phyloP scores from a whole-genome alignment of 2,888 invertebrate genomes.

The Scaptodrosophila latifasciaeformis region DNA sequence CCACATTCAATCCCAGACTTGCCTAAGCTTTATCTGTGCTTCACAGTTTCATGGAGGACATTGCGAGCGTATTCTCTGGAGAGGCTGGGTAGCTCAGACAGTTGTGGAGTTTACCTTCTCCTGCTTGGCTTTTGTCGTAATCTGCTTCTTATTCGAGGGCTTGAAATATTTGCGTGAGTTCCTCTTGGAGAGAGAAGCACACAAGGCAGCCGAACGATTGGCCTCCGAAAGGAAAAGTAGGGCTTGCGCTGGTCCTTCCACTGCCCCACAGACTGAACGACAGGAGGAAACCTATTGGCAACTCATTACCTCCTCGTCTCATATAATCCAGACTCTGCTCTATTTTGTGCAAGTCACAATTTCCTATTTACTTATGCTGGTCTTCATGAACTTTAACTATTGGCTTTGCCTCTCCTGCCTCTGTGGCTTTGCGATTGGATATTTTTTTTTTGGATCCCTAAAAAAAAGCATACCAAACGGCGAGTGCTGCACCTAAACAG shows the following conservation, averaged over 20 bases:
- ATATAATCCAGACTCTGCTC: slow-evolving; percentile 67
- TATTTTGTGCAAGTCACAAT: slow-evolving; percentile 70
- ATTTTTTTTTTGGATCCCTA: slow-evolving; percentile 73
- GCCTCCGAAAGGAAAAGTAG: slow-evolving; percentile 38
- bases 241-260: slow-evolving; percentile 44
- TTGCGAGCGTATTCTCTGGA: slow-evolving; percentile 86
- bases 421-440: slow-evolving; percentile 70
- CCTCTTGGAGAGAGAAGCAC: slow-evolving; percentile 46
- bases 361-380: slow-evolving; percentile 73
- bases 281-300: slow-evolving; percentile 45
- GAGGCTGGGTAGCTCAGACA: slow-evolving; percentile 84
- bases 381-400: slow-evolving; percentile 74
- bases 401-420: slow-evolving; percentile 73
- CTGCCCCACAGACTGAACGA: slow-evolving; percentile 49
- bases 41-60: slow-evolving; percentile 88
- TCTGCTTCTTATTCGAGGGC: slow-evolving; percentile 95
- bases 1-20: background rate
- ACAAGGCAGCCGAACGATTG: slow-evolving; percentile 46
- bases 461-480: slow-evolving; percentile 59
- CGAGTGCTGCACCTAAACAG: slow-evolving; percentile 69
- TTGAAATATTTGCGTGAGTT: slow-evolving; percentile 86
- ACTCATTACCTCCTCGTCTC: slow-evolving; percentile 56
- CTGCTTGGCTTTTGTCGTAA: slow-evolving; percentile 89
- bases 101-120: slow-evolving; percentile 88
- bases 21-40: no score